These are phyloP conservation scores for Zeugodacus cucurbitae DNA, from an alignment of 1,140 invertebrate genomes.

Conservation along the genomic window DNA sequence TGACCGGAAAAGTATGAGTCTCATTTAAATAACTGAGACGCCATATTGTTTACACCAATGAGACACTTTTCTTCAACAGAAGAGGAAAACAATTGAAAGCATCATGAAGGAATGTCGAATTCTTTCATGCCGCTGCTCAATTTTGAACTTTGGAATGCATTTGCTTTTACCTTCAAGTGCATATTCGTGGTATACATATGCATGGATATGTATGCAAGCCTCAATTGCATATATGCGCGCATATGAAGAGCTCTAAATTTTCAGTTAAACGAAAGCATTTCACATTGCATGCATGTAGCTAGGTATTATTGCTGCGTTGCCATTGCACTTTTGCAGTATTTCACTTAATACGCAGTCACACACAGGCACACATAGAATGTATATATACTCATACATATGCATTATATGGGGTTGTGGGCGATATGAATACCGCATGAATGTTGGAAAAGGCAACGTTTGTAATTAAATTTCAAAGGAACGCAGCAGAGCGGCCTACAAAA, in stretches of 20 bases:
- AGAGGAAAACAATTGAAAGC: not conserved
- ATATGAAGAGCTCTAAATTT: not conserved
- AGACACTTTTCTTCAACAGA: not conserved
- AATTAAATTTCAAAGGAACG: constrained; percentile 37
- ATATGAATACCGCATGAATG: not conserved
- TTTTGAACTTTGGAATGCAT: not conserved
- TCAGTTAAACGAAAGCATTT: not conserved
- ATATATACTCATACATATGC: not conserved
- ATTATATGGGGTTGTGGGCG: not conserved
- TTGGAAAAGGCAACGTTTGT: constrained; percentile 7
- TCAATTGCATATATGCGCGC: not conserved
- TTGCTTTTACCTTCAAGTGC: not conserved
- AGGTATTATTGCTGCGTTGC: not conserved
- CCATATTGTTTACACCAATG: not conserved
- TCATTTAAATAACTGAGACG: not conserved
- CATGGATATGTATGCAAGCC: not conserved
- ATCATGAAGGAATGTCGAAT: not conserved
- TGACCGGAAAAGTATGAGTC: not conserved
- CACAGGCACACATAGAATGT: not conserved
- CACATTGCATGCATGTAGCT: not conserved
- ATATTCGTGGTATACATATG: not conserved
- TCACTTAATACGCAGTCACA: not conserved
- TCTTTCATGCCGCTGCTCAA: not conserved
- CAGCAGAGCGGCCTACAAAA: constrained; percentile 21
- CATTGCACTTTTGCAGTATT: not conserved